Conservation (phyloP, 2,888 invertebrate species). For the Coelopa pilipes region DNA sequence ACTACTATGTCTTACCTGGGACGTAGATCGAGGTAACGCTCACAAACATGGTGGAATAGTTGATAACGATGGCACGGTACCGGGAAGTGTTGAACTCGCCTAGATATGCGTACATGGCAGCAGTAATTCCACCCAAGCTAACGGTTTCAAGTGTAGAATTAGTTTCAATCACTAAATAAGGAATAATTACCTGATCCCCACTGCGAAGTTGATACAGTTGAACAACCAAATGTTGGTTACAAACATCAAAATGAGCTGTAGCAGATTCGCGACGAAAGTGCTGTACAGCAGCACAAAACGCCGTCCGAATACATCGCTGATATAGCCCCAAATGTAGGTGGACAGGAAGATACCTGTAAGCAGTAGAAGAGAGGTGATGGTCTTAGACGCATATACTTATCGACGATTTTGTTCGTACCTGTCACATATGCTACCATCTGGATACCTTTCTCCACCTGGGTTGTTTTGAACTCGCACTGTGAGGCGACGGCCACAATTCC, state of each 20-base stretch:
- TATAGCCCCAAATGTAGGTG: conserved; percentile 60
- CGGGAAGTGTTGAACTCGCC: conserved; percentile 58
- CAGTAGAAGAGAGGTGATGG: too few species aligned
- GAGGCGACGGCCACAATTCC: conserved; percentile 59
- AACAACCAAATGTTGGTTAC: conserved; percentile 59
- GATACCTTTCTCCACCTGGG: conserved; percentile 57
- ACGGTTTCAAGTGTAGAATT: neutral
- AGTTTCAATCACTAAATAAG: neutral
- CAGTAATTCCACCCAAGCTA: conserved; percentile 57
- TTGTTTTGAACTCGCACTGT: conserved; percentile 57
- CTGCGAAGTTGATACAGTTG: conserved; percentile 55
- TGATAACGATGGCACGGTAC: conserved; percentile 58
- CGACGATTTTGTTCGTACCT: conserved; percentile 42
- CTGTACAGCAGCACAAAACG: conserved; percentile 55
- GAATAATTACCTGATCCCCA: conserved; percentile 54
- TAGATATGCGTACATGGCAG: conserved; percentile 56
- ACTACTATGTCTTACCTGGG: conserved; percentile 50
- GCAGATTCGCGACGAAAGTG: conserved; percentile 47
- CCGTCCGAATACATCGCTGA: conserved; percentile 56
- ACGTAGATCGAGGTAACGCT: conserved; percentile 59
- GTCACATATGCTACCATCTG: conserved; percentile 62
- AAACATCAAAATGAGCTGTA: conserved; percentile 58
- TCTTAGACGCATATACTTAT: too few species aligned
- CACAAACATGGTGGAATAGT: conserved; percentile 62
- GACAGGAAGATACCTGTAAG: conserved; percentile 56